These are phyloP conservation scores for Scatophagus argus DNA, from an alignment of 2,113 vertebrate genomes.

Conservation along the genomic window DNA sequence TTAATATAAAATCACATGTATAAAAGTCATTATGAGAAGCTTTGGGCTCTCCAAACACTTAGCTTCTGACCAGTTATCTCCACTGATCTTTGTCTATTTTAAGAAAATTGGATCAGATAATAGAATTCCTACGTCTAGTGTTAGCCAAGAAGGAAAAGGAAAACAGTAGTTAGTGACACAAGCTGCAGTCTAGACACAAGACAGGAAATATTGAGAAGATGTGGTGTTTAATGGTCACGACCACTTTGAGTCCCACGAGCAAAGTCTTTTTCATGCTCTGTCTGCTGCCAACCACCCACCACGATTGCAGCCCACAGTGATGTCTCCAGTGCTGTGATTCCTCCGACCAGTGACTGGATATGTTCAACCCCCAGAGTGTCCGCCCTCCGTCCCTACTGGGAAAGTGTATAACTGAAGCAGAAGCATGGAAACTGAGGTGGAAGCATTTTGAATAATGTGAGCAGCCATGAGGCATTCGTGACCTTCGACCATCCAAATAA, in stretches of 20 bases:
- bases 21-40: conserved; percentile 31
- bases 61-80: conserved; percentile 20
- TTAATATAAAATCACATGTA: conserved; percentile 27
- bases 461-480: conserved; percentile 37
- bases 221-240: conserved; percentile 45
- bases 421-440: conserved; percentile 22
- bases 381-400: background rate
- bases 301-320: conserved; percentile 34
- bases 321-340: conserved; percentile 37
- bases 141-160: background rate
- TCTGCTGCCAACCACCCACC: conserved; percentile 61
- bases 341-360: conserved; percentile 12
- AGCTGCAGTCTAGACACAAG: conserved; percentile 59
- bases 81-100: background rate
- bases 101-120: conserved; percentile 12
- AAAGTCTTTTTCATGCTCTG: conserved; percentile 55
- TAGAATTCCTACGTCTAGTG: background rate
- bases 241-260: conserved; percentile 56
- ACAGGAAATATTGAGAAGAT: conserved; percentile 46
- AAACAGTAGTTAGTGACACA: conserved; percentile 45
- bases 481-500: conserved; percentile 50
- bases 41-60: conserved; percentile 18
- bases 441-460: conserved; percentile 50
- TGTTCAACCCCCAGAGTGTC: conserved; percentile 15
- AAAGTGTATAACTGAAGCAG: conserved; percentile 4